phyloP scores from a whole-genome alignment of 2,113 vertebrate genomes.

The Aleadryas rufinucha region DNA sequence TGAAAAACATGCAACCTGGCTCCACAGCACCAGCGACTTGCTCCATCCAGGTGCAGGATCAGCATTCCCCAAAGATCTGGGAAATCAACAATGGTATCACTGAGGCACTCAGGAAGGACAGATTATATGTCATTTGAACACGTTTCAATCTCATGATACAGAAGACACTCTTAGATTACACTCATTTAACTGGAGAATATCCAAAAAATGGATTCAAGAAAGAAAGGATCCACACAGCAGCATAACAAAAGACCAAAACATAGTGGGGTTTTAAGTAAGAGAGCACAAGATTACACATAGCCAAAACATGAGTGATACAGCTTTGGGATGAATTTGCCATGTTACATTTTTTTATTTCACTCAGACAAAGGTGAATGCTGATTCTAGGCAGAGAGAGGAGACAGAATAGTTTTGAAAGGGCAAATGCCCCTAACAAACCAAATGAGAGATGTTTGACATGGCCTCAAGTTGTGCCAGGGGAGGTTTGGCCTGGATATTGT shows the following conservation, averaged over 20 bases:
- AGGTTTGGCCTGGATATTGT: background rate
- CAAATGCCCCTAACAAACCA: background rate
- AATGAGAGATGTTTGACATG: background rate
- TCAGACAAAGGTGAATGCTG: background rate
- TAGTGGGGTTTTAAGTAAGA: rapidly evolving
- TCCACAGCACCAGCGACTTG: rapidly evolving
- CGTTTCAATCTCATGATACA: background rate
- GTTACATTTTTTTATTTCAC: background rate
- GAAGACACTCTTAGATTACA: background rate
- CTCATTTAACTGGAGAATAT: background rate
- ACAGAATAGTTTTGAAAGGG: background rate
- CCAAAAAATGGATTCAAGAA: background rate
- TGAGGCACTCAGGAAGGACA: background rate
- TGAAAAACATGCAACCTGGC: background rate
- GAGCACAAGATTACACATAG: background rate
- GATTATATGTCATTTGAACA: background rate
- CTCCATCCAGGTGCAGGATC: background rate
- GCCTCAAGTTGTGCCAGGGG: background rate
- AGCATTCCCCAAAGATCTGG: background rate
- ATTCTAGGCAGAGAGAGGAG: background rate
- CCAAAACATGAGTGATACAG: background rate
- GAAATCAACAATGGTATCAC: background rate
- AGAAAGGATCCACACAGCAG: background rate
- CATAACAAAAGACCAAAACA: background rate
- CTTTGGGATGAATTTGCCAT: background rate